Conservation (phyloP, 2,113 vertebrate species). For the Vidua chalybeata region DNA sequence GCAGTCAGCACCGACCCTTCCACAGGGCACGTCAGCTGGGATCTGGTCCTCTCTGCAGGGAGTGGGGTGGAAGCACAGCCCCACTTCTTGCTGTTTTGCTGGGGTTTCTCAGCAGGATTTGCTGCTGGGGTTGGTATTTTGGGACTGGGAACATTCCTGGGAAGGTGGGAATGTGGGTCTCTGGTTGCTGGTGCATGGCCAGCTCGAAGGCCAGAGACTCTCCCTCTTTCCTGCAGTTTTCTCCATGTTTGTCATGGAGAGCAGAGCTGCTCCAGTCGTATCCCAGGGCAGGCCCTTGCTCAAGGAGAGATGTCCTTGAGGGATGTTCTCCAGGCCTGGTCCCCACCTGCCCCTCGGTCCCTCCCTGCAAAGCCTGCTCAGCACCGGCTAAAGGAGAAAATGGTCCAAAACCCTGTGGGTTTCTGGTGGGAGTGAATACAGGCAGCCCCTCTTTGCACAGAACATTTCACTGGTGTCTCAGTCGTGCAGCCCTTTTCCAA, state of each 20-base stretch:
- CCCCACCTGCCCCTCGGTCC: accelerated
- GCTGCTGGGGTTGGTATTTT: neutral
- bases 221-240: accelerated
- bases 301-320: neutral
- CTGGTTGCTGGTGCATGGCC: neutral
- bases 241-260: accelerated
- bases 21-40: accelerated
- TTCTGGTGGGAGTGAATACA: constrained; percentile 55
- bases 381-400: constrained; percentile 24
- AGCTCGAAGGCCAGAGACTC: neutral
- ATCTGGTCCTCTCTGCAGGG: neutral
- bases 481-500: neutral
- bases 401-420: constrained; percentile 37
- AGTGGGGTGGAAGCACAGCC: neutral
- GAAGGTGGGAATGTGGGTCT: neutral
- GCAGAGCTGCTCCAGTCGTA: neutral
- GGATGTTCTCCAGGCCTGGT: accelerated
- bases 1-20: accelerated
- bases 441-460: neutral
- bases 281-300: neutral
- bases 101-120: neutral
- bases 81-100: neutral
- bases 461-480: constrained; percentile 19
- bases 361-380: neutral
- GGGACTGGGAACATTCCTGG: neutral